Percentiles rank a stretch among this genome's conserved stretches.
phyloP scores from a whole-genome alignment of 2,113 vertebrate genomes.

The Chrysochloris asiatica region DNA sequence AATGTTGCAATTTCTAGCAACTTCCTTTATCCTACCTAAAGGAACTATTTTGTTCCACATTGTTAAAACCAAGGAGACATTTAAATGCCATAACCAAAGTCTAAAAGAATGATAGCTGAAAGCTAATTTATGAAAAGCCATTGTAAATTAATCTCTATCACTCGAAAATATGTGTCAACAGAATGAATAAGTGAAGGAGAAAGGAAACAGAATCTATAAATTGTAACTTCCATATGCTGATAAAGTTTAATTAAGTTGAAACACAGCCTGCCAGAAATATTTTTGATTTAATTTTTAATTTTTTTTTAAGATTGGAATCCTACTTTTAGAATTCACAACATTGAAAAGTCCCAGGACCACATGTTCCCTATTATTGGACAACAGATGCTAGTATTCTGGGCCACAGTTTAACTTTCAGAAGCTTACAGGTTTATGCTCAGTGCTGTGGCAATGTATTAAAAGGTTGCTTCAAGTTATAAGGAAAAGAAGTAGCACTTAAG shows the following conservation, averaged over 20 bases:
- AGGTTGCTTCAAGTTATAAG: neutral
- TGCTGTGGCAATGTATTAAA: neutral
- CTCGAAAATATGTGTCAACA: constrained; percentile 39
- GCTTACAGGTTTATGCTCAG: neutral
- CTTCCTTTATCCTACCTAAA: constrained; percentile 1
- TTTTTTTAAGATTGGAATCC: neutral
- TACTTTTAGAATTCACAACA: neutral
- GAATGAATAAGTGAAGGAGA: neutral
- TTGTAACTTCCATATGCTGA: neutral
- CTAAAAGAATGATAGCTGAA: neutral
- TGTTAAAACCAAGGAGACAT: constrained; percentile 32
- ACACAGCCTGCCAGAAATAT: neutral
- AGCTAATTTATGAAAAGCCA: constrained; percentile 10
- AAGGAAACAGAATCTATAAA: neutral
- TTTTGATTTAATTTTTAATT: neutral
- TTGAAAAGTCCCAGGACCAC: neutral
- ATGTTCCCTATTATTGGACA: neutral
- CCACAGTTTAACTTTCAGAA: neutral
- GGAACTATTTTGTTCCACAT: neutral
- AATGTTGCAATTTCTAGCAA: neutral
- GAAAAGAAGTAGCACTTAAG: neutral
- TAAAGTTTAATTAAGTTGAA: constrained; percentile 43
- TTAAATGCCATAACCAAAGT: neutral
- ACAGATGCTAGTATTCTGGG: neutral
- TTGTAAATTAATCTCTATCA: constrained; percentile 25